These are phyloP conservation scores for Dallia pectoralis DNA, from an alignment of 2,797 vertebrate genomes.

Conservation along the genomic window DNA sequence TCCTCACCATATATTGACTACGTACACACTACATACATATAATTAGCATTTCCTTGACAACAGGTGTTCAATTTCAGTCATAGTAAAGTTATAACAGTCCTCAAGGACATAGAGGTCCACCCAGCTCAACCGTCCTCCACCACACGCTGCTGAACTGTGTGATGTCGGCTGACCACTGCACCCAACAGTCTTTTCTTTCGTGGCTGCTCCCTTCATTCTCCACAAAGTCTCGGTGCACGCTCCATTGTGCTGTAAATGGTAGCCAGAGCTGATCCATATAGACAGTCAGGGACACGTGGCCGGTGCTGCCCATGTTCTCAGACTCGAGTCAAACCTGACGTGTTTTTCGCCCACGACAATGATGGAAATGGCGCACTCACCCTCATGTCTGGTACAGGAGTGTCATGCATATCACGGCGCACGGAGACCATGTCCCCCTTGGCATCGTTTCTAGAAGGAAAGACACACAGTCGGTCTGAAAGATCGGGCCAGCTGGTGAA, in stretches of 20 bases:
- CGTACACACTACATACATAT: too few relatives aligned
- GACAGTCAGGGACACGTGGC: neutral
- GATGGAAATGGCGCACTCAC: slow-evolving; percentile 17
- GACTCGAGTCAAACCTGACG: slow-evolving; percentile 19
- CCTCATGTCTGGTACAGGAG: slow-evolving; percentile 21
- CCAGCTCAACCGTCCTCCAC: slow-evolving; percentile 9
- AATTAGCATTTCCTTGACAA: too few relatives aligned
- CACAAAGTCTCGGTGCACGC: neutral
- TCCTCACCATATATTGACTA: too few relatives aligned
- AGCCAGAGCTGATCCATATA: slow-evolving; percentile 1
- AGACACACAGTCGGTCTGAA: neutral
- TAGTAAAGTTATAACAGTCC: neutral
- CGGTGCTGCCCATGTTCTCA: slow-evolving; percentile 5
- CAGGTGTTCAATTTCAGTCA: neutral
- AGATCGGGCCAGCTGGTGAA: neutral
- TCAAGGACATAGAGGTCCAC: neutral
- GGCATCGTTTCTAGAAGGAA: neutral
- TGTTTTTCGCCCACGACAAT: slow-evolving; percentile 3
- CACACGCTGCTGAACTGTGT: neutral
- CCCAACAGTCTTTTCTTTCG: too few relatives aligned
- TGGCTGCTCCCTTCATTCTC: neutral
- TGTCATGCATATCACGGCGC: neutral
- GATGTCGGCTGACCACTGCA: too few relatives aligned
- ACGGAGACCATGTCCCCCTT: neutral
- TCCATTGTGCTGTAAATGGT: neutral